A percentile compares a stretch with the other conserved stretches of the same genome.
Evolutionary conservation across 2,888 invertebrate species (phyloP).

Genomic region (Stramonita haemastoma): DNA sequence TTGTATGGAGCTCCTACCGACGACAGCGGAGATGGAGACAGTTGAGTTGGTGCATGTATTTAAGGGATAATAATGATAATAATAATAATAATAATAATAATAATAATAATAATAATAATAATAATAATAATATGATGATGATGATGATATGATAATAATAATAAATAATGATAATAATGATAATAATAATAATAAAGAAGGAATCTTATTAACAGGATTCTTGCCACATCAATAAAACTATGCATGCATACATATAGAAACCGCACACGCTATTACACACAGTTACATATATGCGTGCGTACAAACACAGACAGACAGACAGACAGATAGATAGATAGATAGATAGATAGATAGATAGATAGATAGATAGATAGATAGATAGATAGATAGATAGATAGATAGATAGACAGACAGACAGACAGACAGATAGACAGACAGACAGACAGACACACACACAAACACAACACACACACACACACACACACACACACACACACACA

Average conservation of each 20-base stretch:
- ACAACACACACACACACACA: constrained; percentile 12
- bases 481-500: not conserved
- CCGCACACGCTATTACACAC: not conserved
- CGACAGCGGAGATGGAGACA: too few species aligned
- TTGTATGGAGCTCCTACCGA: too few species aligned
- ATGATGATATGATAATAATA: too few species aligned
- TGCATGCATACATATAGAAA: not conserved
- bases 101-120: too few species aligned
- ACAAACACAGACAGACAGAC: not conserved
- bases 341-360: not conserved
- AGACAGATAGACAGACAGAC: not conserved
- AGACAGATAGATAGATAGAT: not conserved
- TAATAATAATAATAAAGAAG: too few species aligned
- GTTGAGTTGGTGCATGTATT: too few species aligned
- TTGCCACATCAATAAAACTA: not conserved
- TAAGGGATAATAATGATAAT: too few species aligned
- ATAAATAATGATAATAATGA: too few species aligned
- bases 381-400: not conserved
- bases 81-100: too few species aligned
- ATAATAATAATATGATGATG: too few species aligned
- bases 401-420: not conserved
- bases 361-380: not conserved
- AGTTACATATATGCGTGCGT: not conserved
- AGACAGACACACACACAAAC: constrained; percentile 3
- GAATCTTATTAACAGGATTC: not conserved